Evolutionary conservation across 2,113 vertebrate genomes (phyloP), one percentile per base, ranked within the genome.

Genomic region (Melanostigma gelatinosum): DNA sequence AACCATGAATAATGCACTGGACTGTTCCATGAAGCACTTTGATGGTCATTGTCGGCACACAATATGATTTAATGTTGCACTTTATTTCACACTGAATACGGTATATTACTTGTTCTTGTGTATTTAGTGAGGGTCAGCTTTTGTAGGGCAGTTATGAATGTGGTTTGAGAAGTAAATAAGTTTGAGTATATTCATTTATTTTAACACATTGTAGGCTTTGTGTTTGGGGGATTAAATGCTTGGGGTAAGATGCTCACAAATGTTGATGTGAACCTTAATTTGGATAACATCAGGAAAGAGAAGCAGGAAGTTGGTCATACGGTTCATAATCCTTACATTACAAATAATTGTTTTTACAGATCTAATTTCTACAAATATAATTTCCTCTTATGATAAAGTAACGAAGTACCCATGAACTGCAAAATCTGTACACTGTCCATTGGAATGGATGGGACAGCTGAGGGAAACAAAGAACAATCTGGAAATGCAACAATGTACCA

Each of bases 401-500:
- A 36, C 11, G 18, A 32, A 6, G 8, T 32, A 44, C 6, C 27
- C 20, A 24, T 54, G 13, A 29, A 29, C 20, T 61, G 36, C 15
- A 5, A 72, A 44, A 46, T 15, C 13, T 34, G 55, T 1, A 80
- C 27, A 44, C 15, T 12, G 3, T 29, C 50, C 13, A 36, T 40
- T 57, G 16, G 6, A 48, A 34, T 38, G 4, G 4, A 75, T 48
- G 18, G 29, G 2, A 60, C 34, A 71, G 22, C 20, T 34, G 24
- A 57, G 18, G n/a, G 15, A 84, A 78, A 91, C 36, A 10, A 86
- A 72, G 13, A 50, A 46, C 60, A 71, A 15, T 68, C 29, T 71
- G n/a, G 48, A 52, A 72, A 44, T 77, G 65, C 68, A 87, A 65
- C 57, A 85, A 84, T 62, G 69, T 83, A 89, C 78, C 78, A 92